These are phyloP conservation scores for Scaptodrosophila lebanonensis DNA, from an alignment of 1,140 invertebrate species.

Conservation along the genomic window DNA sequence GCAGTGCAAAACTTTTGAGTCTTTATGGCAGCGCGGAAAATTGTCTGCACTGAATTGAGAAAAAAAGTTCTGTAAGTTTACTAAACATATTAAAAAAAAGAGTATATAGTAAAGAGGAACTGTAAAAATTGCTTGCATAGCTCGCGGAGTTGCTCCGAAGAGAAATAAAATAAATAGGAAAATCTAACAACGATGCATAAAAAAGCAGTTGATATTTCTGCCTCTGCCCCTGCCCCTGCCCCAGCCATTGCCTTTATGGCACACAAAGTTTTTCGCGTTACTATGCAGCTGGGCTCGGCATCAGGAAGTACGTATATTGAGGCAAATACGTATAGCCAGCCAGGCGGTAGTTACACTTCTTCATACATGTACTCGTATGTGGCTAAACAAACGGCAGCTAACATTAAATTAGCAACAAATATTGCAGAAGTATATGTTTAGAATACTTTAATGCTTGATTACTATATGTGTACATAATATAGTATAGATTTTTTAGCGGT, in stretches of 20 bases:
- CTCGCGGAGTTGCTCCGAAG: slow-evolving; percentile 19
- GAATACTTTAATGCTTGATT: no score
- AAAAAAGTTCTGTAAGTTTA: slow-evolving; percentile 62
- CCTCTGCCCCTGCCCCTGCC: not conserved
- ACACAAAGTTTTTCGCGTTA: slow-evolving; percentile 6
- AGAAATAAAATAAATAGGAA: slow-evolving; percentile 67
- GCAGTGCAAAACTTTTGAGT: slow-evolving; percentile 61
- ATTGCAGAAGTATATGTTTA: no score
- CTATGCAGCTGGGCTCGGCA: slow-evolving; percentile 29
- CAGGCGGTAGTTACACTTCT: no score
- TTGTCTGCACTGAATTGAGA: slow-evolving; percentile 39
- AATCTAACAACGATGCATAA: slow-evolving; percentile 39
- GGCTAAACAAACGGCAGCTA: no score
- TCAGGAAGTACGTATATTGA: no score
- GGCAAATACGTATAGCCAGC: no score
- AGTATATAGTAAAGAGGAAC: slow-evolving; percentile 35
- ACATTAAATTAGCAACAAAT: no score
- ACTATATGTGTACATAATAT: no score
- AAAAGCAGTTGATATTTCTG: slow-evolving; percentile 36
- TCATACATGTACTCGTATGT: no score
- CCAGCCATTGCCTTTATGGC: slow-evolving; percentile 5
- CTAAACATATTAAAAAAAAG: slow-evolving; percentile 70
- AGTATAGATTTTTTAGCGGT: no score
- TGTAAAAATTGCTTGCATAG: slow-evolving; percentile 59
- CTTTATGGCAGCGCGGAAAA: slow-evolving; percentile 71